Percentiles rank a stretch among this genome's conserved stretches.
phyloP scores from a whole-genome alignment of 2,113 vertebrate species.

The Gambusia holbrooki region DNA sequence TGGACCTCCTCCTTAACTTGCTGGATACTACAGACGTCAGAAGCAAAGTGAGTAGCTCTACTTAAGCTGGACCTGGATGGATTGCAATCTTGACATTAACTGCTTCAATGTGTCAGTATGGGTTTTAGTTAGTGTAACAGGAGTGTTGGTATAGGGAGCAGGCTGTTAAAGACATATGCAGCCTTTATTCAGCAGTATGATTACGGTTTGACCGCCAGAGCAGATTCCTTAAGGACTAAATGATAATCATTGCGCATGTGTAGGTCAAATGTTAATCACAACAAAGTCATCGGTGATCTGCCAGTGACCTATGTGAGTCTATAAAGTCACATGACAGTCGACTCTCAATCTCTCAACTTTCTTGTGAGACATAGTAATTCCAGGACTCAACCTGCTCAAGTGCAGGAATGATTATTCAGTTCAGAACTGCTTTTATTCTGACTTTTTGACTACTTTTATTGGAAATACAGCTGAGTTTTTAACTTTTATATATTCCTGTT shows the following conservation, averaged over 20 bases:
- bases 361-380: too few relatives aligned
- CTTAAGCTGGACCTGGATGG: conserved; percentile 51
- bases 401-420: too few relatives aligned
- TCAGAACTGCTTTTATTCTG: too few relatives aligned
- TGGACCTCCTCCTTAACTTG: conserved; percentile 94
- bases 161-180: conserved; percentile 39
- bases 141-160: conserved; percentile 5
- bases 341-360: too few relatives aligned
- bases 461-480: conserved; percentile 57
- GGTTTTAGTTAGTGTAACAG: conserved; percentile 43
- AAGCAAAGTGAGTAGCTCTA: conserved; percentile 86
- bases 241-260: too few relatives aligned
- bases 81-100: conserved; percentile 44
- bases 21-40: conserved; percentile 92
- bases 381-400: too few relatives aligned
- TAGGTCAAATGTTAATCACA: too few relatives aligned
- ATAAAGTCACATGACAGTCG: too few relatives aligned
- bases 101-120: conserved; percentile 38
- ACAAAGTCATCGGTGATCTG: too few relatives aligned
- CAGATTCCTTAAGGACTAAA: too few relatives aligned
- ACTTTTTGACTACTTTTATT: conserved; percentile 24
- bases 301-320: too few relatives aligned
- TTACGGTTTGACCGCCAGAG: too few relatives aligned
- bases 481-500: conserved; percentile 23
- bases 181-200: conserved; percentile 51